A percentile compares a stretch with the other conserved stretches of the same genome.
These are phyloP conservation scores for Stegostoma tigrinum DNA, from an alignment of 2,113 vertebrate species.

Conservation along the genomic window DNA sequence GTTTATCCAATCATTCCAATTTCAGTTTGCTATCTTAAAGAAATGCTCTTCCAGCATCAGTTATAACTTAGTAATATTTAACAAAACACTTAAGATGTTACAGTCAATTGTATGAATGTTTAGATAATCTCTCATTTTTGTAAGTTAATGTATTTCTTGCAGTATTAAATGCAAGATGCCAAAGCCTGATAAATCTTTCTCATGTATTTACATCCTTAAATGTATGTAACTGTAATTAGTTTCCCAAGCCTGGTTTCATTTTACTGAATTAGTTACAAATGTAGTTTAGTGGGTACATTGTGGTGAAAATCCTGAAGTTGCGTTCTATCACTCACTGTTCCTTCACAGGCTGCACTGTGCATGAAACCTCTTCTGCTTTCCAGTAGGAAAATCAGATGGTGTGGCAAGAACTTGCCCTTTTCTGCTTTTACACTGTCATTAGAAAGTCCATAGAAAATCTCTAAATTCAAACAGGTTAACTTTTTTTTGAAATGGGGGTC, in stretches of 20 bases:
- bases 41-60: not conserved
- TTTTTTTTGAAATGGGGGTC: too few species aligned
- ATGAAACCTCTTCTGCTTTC: too few species aligned
- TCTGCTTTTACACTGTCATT: too few species aligned
- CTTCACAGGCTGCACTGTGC: too few species aligned
- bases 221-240: not conserved
- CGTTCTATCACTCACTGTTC: too few species aligned
- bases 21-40: not conserved
- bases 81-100: not conserved
- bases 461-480: too few species aligned
- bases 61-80: not conserved
- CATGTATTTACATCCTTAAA: not conserved
- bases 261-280: not conserved
- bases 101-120: not conserved
- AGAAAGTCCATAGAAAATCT: too few species aligned
- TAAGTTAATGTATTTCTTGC: not conserved
- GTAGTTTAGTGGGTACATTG: not conserved
- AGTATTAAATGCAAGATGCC: not conserved
- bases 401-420: too few species aligned
- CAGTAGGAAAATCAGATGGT: too few species aligned
- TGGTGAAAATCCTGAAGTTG: too few species aligned
- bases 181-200: not conserved
- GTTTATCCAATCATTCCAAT: not conserved
- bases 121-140: not conserved
- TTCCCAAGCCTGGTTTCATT: not conserved